These are phyloP conservation scores for Pristionchus mayeri DNA, from an alignment of 2,888 invertebrate species.

Conservation along the genomic window DNA sequence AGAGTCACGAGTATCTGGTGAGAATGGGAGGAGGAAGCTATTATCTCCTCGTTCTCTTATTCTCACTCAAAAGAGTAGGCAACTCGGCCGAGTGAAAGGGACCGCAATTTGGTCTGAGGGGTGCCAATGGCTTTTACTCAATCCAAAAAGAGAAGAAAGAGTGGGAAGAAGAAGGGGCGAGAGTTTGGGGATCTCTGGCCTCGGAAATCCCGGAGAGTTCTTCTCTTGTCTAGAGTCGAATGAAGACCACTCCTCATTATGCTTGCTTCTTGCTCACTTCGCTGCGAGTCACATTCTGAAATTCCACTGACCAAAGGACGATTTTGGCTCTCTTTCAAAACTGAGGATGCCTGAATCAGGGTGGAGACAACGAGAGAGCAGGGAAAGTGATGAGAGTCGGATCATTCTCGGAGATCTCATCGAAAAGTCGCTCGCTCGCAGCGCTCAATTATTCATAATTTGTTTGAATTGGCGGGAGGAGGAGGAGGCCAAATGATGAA, in stretches of 20 bases:
- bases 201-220: no score
- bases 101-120: neutral
- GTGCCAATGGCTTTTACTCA: no score
- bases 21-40: neutral
- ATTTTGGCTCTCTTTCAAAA: neutral
- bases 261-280: neutral
- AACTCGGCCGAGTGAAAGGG: neutral
- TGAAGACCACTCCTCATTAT: no score
- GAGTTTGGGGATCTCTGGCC: no score
- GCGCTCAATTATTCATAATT: slow-evolving; percentile 21
- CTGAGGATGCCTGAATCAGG: no score
- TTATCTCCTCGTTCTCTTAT: neutral
- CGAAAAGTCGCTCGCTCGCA: neutral
- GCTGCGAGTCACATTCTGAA: neutral
- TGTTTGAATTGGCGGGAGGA: slow-evolving; percentile 16
- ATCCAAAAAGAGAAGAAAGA: no score
- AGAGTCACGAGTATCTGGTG: no score
- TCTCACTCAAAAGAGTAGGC: neutral
- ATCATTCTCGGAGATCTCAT: neutral
- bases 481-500: slow-evolving; percentile 22
- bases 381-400: neutral
- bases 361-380: neutral
- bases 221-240: no score
- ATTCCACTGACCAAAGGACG: no score
- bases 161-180: no score